Percentiles rank a stretch among this genome's conserved stretches.
Evolutionary conservation across 2,113 vertebrate genomes (phyloP).

Genomic region (Trematomus loennbergii): DNA sequence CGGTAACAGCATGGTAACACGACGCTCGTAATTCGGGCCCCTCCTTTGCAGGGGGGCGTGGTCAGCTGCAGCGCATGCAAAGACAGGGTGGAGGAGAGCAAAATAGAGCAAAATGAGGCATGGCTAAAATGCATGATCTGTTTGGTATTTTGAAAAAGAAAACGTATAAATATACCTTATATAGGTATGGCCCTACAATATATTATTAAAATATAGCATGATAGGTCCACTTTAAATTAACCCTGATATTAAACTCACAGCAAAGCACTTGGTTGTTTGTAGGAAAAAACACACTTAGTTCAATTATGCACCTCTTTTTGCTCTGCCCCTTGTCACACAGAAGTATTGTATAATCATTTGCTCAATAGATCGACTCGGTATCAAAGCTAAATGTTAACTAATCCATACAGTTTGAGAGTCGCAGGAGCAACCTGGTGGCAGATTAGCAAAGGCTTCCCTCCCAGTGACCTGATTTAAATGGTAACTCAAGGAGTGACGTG

Average conservation of each 20-base stretch:
- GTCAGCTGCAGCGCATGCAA: too few species aligned
- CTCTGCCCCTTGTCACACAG: background rate
- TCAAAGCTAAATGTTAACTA: constrained; percentile 25
- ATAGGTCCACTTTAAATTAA: too few species aligned
- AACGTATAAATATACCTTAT: too few species aligned
- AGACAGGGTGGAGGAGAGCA: too few species aligned
- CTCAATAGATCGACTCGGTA: background rate
- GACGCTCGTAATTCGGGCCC: too few species aligned
- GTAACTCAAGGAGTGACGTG: constrained; percentile 79
- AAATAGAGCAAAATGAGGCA: too few species aligned
- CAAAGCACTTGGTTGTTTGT: background rate
- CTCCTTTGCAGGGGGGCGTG: too few species aligned
- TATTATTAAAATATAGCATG: too few species aligned
- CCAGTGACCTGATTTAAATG: constrained; percentile 80
- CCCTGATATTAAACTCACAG: background rate
- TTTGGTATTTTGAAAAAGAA: too few species aligned
- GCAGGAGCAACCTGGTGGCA: constrained; percentile 46
- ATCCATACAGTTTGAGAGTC: constrained; percentile 37
- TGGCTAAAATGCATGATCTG: too few species aligned
- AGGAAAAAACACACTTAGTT: background rate
- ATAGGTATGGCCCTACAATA: too few species aligned
- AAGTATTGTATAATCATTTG: background rate
- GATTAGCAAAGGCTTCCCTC: constrained; percentile 75
- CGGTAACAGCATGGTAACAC: too few species aligned
- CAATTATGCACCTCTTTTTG: background rate